Conservation (phyloP, 2,113 vertebrate genomes). For the Ciconia maguari region DNA sequence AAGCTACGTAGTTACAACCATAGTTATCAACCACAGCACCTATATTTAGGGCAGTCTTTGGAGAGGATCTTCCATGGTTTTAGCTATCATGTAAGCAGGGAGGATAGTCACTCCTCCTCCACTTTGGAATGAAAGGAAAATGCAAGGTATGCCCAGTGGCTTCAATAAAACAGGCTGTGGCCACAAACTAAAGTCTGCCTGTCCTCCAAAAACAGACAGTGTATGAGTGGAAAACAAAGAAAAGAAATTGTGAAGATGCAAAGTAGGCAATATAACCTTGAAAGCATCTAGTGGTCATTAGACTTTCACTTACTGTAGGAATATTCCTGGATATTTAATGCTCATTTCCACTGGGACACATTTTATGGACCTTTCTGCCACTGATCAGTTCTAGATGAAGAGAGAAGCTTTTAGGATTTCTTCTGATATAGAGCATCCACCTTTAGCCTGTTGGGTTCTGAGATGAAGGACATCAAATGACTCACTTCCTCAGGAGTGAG, state of each 20-base stretch:
- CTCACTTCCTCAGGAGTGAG: rapidly evolving
- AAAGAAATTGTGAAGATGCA: neutral
- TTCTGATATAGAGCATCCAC: neutral
- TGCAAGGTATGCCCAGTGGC: neutral
- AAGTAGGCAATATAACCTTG: neutral
- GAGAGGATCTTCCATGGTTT: neutral
- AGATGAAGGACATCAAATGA: neutral
- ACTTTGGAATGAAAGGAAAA: neutral
- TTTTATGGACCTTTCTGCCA: neutral
- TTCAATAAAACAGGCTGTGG: neutral
- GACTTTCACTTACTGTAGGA: neutral
- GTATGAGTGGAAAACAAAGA: neutral
- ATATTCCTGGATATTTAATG: neutral
- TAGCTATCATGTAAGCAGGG: neutral
- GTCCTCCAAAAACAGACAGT: neutral
- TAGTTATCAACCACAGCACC: neutral
- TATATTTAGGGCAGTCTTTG: neutral
- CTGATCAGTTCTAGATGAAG: neutral
- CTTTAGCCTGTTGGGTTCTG: neutral
- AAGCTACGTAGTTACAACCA: neutral
- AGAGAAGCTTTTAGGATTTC: neutral
- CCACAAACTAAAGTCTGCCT: neutral
- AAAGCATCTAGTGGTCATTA: neutral
- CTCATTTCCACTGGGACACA: neutral
- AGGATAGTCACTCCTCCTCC: neutral